Base-by-base conservation (phyloP, 2,113 vertebrate genomes). In the Callorhinus ursinus region DNA sequence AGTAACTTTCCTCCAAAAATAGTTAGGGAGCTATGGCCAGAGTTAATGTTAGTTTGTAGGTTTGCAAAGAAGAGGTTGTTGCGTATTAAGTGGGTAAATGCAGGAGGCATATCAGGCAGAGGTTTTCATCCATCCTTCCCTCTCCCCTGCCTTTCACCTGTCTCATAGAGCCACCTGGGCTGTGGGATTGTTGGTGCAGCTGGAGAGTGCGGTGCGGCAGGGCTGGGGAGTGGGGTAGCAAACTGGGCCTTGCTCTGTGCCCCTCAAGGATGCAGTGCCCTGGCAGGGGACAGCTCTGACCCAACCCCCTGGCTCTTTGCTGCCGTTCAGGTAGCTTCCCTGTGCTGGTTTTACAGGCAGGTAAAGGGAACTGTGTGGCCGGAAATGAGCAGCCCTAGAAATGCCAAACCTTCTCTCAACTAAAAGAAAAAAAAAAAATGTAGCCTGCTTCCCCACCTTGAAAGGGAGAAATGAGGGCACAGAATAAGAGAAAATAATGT, bases 111-210 rank as follows among this genome's bases (percentile, higher is more conserved):
- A 1, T 5, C 12, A 21, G n/a, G 13, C 31, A 2, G 15, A 8
- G 1, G 21, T 7, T 4, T 2, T 12, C 24, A 2, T 15, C 42
- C 4, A 0, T 1, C 7, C 76, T 51, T 67, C 16, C 46, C 6
- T n/a, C 18, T 53, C 14, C 5, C 31, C 61, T 36, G 12, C 14
- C 28, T 42, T 49, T 79, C 59, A 4, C 5, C 15, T 4, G 0
- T 46, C 36, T 31, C 22, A 10, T 1, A 16, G 51, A 21, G 5
- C 33, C 33, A 28, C 9, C 12, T 31, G 14, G n/a, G 31, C 57
- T 14, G 21, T 18, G 63, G 51, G 82, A n/a, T 14, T 42, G 10
- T 33, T 4, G 49, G 39, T 10, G 21, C 49, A 21, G 11, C 2
- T 49, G 18, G 33, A 14, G 39, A 69, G 26, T 3, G 22, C 39